Base-by-base conservation (phyloP, 2,888 invertebrate species). In the Dicyrtomina minuta region DNA sequence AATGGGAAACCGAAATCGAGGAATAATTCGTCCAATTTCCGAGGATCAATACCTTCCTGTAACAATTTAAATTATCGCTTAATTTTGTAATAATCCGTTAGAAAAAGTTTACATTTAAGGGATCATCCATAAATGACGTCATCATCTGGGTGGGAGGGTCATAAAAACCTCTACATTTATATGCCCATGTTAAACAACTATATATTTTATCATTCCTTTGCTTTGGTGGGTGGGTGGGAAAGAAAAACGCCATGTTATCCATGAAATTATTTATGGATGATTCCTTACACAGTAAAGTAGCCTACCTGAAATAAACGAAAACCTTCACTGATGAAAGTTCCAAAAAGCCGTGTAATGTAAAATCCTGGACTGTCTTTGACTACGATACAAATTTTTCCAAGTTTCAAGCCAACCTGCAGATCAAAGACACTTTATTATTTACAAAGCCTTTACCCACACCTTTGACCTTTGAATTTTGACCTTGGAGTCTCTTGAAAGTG, bases 311-410 rank as follows among this genome's bases (percentile, higher is more conserved):
- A 79, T 71, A 84, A 84, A 81, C 95, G 87, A 73, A 97, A 85
- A 58, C 91, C 91, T 84, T 99, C 99, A 12, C 93, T 88, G 81
- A 96, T 86, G 92, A 96, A 94, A 6, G 95, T 91, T 59, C 92
- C 88, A 59, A 99, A 85, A 78, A 97, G 96, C 79, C 99, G 87
- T 0, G 99, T 98, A 27, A 98, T 98, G 83, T 99, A 99, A 85
- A 99, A 99, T 64, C 99, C 99, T 33, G 99, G 99, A 4, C 97
- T 97, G 83, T 99, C 98, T 58, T 94, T 95, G 4, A 99, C 99
- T 0, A 92, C 93, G 79, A 99, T 96, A 17, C 99, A 96, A 53
- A 96, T 90, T 84, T 99, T 99, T 74, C 97, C 97, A 84, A 99
- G 99, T 78, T 90, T 90, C 68, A 98, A 85, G 15, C 99, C 99